These are phyloP conservation scores for Pachydiplax longipennis DNA, from an alignment of 2,888 invertebrate species.

Conservation along the genomic window DNA sequence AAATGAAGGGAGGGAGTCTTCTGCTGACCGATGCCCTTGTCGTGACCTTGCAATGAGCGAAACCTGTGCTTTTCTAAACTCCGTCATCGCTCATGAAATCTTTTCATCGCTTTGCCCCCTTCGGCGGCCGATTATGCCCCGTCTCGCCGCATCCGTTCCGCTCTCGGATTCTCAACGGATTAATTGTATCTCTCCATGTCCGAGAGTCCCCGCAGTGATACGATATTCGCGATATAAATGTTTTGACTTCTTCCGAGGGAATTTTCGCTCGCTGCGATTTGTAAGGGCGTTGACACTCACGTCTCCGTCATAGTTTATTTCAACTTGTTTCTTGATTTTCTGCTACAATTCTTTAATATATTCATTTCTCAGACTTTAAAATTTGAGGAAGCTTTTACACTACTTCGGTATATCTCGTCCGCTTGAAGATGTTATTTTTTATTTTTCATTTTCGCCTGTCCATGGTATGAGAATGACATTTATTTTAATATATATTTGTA, in stretches of 20 bases:
- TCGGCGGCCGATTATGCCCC: not conserved
- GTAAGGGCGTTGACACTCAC: too few species aligned
- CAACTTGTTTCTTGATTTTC: too few species aligned
- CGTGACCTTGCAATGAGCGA: not conserved
- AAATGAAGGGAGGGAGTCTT: not conserved
- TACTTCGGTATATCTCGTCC: too few species aligned
- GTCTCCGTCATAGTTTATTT: too few species aligned
- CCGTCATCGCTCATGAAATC: not conserved
- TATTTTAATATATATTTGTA: too few species aligned
- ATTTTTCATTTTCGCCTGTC: too few species aligned
- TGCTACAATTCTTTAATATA: too few species aligned
- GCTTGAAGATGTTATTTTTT: too few species aligned
- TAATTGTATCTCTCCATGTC: not conserved
- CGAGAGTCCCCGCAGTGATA: not conserved
- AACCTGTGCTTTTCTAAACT: not conserved
- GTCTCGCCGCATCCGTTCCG: not conserved
- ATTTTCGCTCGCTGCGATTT: not conserved
- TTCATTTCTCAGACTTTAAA: too few species aligned
- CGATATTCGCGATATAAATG: not conserved
- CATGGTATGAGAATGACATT: too few species aligned
- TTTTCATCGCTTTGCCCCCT: not conserved
- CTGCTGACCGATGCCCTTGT: not conserved
- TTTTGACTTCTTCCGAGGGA: not conserved
- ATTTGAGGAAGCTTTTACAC: too few species aligned
- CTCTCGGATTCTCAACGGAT: not conserved